These are phyloP conservation scores for Erynnis tages DNA, from an alignment of 2,888 invertebrate genomes.

Conservation along the genomic window DNA sequence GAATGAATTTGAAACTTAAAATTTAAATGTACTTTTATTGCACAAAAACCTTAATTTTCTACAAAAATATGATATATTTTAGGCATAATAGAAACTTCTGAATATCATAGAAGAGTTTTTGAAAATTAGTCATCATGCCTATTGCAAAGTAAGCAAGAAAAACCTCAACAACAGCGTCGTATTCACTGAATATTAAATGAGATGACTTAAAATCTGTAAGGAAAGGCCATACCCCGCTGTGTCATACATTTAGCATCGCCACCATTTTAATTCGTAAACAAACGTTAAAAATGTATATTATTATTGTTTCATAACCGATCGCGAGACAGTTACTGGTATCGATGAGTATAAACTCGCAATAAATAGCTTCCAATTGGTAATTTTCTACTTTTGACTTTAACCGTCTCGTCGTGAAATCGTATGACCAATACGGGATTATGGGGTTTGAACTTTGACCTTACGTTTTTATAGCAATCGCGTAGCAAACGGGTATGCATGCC, in stretches of 20 bases:
- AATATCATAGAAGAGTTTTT: no score
- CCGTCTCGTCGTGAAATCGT: no score
- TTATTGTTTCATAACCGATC: conserved; percentile 23
- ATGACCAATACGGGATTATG: no score
- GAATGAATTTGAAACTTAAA: no score
- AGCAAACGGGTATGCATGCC: not conserved
- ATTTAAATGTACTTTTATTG: no score
- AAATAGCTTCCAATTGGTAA: conserved; percentile 11
- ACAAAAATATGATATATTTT: no score
- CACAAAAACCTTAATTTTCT: no score
- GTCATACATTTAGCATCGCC: conserved; percentile 3
- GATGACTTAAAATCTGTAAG: conserved; percentile 16
- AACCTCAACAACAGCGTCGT: not conserved
- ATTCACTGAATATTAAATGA: conserved; percentile 10
- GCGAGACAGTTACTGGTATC: conserved; percentile 13
- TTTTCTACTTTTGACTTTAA: not conserved
- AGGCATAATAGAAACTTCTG: no score
- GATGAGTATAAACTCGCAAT: conserved; percentile 11
- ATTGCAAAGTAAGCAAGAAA: not conserved
- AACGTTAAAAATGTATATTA: conserved; percentile 21
- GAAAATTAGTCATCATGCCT: not conserved
- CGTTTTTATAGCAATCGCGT: not conserved
- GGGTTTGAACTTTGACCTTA: no score
- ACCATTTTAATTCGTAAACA: conserved; percentile 27
- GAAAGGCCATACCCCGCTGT: conserved; percentile 12